Evolutionary conservation across 2,113 vertebrate genomes (phyloP), one percentile per base, ranked within the genome.

Genomic region (Alosa alosa): DNA sequence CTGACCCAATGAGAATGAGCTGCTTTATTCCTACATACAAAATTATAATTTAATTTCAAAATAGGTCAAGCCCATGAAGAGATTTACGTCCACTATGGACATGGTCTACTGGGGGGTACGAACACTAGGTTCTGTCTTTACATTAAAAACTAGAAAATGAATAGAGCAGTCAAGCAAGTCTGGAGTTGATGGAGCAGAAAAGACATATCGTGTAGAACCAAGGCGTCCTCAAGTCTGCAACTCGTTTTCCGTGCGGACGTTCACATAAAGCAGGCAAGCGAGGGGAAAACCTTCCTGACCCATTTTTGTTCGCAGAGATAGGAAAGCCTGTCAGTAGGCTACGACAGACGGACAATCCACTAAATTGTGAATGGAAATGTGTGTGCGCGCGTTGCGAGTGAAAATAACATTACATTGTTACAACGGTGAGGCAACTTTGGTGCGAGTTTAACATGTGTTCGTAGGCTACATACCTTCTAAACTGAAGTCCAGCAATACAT

Each of bases 401-500:
- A 36, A 11, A 68, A 25, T 31, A 68, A 25, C 2, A 36, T 4
- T 78, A 78, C 72, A 25, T n/a, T 31, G 64, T 36, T 17, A 36
- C 9, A 36, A 39, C 10, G 10, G 31, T 39, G 11, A 41, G 15
- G 10, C 3, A 78, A 31, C 31, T 78, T 82, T 45, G 81, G 64
- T 36, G 72, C 5, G 8, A 78, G 72, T 39, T 78, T 39, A 78
- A 36, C 72, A 78, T 78, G 72, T 36, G 72, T 10, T 78, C 36
- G 36, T 78, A 17, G 72, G 72, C 31, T 78, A 78, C 57, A 84
- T 96, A 99, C 98, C 97, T 96, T 99, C 98, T 90, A 99, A 88
- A 52, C 97, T 96, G 94, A 99, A 99, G 95, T 99, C 98, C 89
- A 99, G 96, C 90, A 99, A 93, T 46, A 97, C 92, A 36, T 99